Evolutionary conservation across 2,888 invertebrate species (phyloP).

Genomic region (Pogonocherus hispidulus): DNA sequence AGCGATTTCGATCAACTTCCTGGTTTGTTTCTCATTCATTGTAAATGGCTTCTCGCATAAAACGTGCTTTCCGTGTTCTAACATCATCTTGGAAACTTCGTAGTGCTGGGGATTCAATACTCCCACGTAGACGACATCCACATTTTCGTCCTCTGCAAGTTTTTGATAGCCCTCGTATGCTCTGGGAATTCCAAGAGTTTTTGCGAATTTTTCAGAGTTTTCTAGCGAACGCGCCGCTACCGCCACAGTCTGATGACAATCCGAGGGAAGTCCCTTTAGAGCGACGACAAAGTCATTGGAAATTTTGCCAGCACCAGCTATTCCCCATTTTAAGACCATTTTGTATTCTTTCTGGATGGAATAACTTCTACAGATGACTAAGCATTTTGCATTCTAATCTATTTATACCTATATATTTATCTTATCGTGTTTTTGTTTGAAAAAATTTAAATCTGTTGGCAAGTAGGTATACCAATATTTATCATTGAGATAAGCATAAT

Average conservation of each 20-base stretch:
- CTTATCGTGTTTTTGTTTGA: background rate
- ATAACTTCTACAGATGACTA: background rate
- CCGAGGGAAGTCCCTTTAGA: constrained; percentile 72
- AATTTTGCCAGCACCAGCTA: constrained; percentile 87
- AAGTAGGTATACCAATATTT: no score
- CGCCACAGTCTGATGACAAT: constrained; percentile 80
- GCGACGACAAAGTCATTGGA: constrained; percentile 87
- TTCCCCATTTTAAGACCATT: constrained; percentile 84
- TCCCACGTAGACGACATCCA: constrained; percentile 90
- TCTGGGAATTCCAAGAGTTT: constrained; percentile 78
- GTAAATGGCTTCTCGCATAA: constrained; percentile 93
- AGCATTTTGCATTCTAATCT: background rate
- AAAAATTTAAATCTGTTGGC: background rate
- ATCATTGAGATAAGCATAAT: no score
- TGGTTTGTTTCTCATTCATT: constrained; percentile 81
- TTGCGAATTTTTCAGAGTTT: constrained; percentile 84
- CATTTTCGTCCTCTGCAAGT: constrained; percentile 80
- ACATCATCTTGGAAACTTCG: constrained; percentile 77
- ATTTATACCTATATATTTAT: background rate
- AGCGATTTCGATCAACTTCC: constrained; percentile 75
- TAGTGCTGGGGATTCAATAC: constrained; percentile 82
- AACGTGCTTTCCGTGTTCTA: constrained; percentile 87
- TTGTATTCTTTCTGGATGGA: constrained; percentile 3
- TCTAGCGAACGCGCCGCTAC: constrained; percentile 82
- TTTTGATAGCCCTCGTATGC: constrained; percentile 84